Base-by-base conservation (phyloP, 1,140 invertebrate genomes). In the Platyura marginata region DNA sequence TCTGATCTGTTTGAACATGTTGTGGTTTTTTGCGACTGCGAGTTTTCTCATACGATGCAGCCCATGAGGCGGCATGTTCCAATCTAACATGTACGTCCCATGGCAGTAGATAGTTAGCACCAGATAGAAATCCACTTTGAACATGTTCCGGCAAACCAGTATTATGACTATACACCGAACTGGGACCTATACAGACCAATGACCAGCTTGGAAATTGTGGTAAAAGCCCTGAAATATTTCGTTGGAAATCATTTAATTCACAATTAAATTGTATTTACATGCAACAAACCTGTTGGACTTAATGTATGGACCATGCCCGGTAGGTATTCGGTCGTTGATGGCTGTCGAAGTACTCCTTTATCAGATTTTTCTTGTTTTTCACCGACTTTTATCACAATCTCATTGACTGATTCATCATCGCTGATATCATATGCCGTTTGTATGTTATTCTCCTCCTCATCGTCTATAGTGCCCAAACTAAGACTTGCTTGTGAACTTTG, bases 151-250 rank as follows among this genome's bases (percentile, higher is more conserved):
- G 72, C 43, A 85, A 13, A 46, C 88, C 92, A 46, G 81, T 71
- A 60, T 81, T 86, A 54, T 95, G 90, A 18, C 83, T 90, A 59
- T 97, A 97, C 10, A 91, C 65, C 46, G 83, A 89, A 21, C 86
- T 88, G 1, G 84, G 75, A 6, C 93, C 94, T 1, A 95, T 65
- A 57, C 86, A 92, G 33, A 90, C 72, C 16, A 98, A 63, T 2
- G 84, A 85, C 90, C 92, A 98, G 47, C 88, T 94, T 1, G 89
- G 79, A 64, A 87, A 97, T 44, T 81, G 75, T 1, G 94, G 91
- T 37, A 94, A 64, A n/a, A n/a, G n/a, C n/a, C n/a, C n/a, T n/a
- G n/a, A n/a, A n/a, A n/a, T n/a, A n/a, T n/a, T n/a, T n/a, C n/a
- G n/a, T n/a, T n/a, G n/a, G n/a, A n/a, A n/a, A n/a, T n/a, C n/a